Conservation (phyloP, 1,140 invertebrate genomes). For the Potamilus streckersoni region DNA sequence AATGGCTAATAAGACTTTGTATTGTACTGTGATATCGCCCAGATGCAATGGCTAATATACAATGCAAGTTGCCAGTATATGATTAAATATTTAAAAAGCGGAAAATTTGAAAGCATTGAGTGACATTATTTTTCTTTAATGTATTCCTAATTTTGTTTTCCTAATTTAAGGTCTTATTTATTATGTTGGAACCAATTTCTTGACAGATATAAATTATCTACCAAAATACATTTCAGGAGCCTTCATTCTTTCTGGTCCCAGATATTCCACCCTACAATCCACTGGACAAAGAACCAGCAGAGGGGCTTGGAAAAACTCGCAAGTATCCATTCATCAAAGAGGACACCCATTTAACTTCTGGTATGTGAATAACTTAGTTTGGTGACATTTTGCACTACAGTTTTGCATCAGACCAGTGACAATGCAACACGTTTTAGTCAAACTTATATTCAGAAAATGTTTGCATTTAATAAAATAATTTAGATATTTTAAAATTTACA, state of each 20-base stretch:
- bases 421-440: background rate
- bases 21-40: background rate
- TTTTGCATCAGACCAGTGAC: background rate
- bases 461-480: background rate
- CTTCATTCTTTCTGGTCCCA: conserved; percentile 37
- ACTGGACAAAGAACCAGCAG: conserved; percentile 28
- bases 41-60: background rate
- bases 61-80: background rate
- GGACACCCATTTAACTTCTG: conserved; percentile 15
- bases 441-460: background rate
- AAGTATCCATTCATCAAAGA: conserved; percentile 49
- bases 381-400: background rate
- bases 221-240: conserved; percentile 29
- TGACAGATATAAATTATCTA: background rate
- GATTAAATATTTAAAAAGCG: background rate
- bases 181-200: too few species aligned
- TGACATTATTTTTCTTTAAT: conserved; percentile 1
- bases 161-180: background rate
- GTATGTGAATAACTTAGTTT: background rate
- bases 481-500: too few species aligned
- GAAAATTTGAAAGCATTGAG: background rate
- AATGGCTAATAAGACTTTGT: background rate
- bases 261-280: conserved; percentile 44
- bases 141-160: background rate
- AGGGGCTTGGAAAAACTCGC: conserved; percentile 34